phyloP scores from a whole-genome alignment of 2,113 vertebrate species.

The Amphiprion ocellaris region DNA sequence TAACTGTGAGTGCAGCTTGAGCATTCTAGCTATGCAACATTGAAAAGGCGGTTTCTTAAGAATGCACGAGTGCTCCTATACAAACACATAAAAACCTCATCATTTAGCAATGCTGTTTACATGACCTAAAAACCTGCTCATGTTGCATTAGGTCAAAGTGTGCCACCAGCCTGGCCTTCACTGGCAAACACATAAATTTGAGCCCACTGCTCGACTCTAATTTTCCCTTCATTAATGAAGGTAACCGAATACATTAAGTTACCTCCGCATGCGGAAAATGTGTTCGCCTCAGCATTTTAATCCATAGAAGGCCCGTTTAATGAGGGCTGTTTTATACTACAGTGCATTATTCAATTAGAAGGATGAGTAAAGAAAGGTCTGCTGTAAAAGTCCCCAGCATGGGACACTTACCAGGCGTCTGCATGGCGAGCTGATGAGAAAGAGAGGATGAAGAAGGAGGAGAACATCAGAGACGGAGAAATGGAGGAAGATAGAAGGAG shows the following conservation, averaged over 20 bases:
- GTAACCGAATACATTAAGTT: conserved; percentile 72
- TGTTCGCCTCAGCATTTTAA: conserved; percentile 77
- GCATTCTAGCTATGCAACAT: no score
- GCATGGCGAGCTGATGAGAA: conserved; percentile 28
- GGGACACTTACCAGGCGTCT: conserved; percentile 55
- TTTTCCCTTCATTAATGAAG: conserved; percentile 73
- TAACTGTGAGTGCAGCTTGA: no score
- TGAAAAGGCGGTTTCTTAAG: no score
- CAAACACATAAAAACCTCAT: not conserved
- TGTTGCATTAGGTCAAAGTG: conserved; percentile 13
- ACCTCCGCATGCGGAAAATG: conserved; percentile 69
- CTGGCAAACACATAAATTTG: conserved; percentile 53
- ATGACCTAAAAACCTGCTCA: conserved; percentile 28
- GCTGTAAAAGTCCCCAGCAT: conserved; percentile 37
- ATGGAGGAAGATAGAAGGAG: conserved; percentile 1
- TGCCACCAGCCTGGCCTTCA: conserved; percentile 15
- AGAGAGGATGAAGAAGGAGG: not conserved
- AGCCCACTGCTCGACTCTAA: conserved; percentile 54
- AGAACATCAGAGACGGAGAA: not conserved
- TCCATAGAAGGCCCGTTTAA: conserved; percentile 74
- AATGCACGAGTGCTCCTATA: not conserved
- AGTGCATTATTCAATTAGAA: conserved; percentile 80
- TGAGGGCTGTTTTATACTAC: conserved; percentile 69
- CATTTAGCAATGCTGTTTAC: conserved; percentile 2
- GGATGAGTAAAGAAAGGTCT: conserved; percentile 46